Percentiles rank a stretch among this genome's conserved stretches.
Evolutionary conservation across 2,797 vertebrate genomes (phyloP).

Genomic region (Triplophysa bombifrons): DNA sequence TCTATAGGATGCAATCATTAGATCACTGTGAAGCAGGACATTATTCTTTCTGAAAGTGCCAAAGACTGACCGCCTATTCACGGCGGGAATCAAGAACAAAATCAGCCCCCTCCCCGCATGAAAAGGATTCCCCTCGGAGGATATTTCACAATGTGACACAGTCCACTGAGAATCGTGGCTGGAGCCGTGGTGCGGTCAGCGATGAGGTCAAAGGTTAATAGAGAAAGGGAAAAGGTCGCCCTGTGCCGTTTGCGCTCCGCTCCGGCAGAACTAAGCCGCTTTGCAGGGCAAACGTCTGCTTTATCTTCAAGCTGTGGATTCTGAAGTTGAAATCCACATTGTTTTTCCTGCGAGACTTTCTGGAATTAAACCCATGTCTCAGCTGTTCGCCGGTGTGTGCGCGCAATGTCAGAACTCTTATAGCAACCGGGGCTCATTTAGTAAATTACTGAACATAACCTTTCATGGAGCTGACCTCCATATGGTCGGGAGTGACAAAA

Average conservation of each 20-base stretch:
- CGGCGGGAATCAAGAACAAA: not conserved
- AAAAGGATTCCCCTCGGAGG: not conserved
- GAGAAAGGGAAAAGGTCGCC: not conserved
- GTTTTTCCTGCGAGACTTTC: not conserved
- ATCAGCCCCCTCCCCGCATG: not conserved
- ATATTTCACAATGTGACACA: not conserved
- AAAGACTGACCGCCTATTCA: not conserved
- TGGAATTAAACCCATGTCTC: not conserved
- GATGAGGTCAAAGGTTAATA: conserved; percentile 8
- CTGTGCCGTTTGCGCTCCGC: not conserved
- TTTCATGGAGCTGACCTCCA: conserved; percentile 4
- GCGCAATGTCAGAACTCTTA: not conserved
- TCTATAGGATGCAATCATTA: not conserved
- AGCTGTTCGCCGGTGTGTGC: not conserved
- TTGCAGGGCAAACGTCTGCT: conserved; percentile 3
- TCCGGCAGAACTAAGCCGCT: not conserved
- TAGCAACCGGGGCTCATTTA: not conserved
- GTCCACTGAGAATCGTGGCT: not conserved
- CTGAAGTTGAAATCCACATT: conserved; percentile 2
- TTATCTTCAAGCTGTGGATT: not conserved
- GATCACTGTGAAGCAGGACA: not conserved
- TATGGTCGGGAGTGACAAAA: not conserved
- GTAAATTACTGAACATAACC: conserved; percentile 8
- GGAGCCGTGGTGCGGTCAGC: not conserved
- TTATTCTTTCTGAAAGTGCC: not conserved